A percentile compares a stretch with the other conserved stretches of the same genome.
Evolutionary conservation across 92 coral and sea anemone genomes (phyloP).

Genomic region (Phenganax marumi): DNA sequence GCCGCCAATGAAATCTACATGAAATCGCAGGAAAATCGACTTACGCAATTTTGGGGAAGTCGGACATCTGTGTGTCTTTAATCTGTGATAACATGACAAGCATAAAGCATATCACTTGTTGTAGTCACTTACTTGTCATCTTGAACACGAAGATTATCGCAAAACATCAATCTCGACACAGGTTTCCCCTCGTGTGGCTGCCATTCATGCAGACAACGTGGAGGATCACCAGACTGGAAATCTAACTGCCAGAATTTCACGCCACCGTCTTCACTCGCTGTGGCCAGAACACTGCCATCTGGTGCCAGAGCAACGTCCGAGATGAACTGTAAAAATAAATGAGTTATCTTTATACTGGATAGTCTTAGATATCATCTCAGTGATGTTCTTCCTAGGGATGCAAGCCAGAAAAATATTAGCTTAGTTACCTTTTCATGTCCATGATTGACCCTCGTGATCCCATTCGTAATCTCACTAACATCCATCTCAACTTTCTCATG

Average conservation of each 20-base stretch:
- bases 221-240: constrained; percentile 51
- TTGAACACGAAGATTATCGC: constrained; percentile 75
- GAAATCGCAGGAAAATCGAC: no score
- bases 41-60: no score
- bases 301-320: constrained; percentile 88
- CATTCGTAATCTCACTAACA: constrained; percentile 51
- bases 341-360: neutral
- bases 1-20: neutral
- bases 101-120: neutral
- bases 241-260: constrained; percentile 93
- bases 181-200: constrained; percentile 88
- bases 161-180: constrained; percentile 77
- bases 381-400: neutral
- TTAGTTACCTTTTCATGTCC: constrained; percentile 78
- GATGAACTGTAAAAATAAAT: constrained; percentile 66
- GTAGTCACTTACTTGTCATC: constrained; percentile 72
- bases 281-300: constrained; percentile 87
- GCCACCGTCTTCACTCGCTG: constrained; percentile 92
- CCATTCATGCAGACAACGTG: constrained; percentile 74
- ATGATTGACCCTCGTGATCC: constrained; percentile 10
- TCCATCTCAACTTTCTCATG: constrained; percentile 62
- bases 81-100: neutral
- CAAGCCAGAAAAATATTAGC: neutral
- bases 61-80: no score
- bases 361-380: neutral